Evolutionary conservation across 2,797 vertebrate genomes (phyloP).

Genomic region (Bucorvus abyssinicus): DNA sequence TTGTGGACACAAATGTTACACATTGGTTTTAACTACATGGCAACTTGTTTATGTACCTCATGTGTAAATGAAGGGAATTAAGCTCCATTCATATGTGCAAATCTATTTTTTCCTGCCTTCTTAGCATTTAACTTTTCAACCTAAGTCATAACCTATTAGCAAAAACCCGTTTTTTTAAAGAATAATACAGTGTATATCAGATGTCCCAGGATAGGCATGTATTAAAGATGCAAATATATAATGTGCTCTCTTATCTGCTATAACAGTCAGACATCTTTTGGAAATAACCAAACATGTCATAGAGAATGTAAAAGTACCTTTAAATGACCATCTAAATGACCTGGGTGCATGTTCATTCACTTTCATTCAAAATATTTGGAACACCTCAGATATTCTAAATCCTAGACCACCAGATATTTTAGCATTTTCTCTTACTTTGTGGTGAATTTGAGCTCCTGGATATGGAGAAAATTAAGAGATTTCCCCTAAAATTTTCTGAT

Average conservation of each 20-base stretch:
- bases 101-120: neutral
- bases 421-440: neutral
- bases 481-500: neutral
- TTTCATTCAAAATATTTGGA: neutral
- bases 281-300: neutral
- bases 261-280: neutral
- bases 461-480: neutral
- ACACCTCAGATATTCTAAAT: neutral
- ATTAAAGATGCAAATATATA: neutral
- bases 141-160: neutral
- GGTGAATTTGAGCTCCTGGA: neutral
- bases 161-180: neutral
- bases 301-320: neutral
- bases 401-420: neutral
- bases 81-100: neutral
- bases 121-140: neutral
- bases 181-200: neutral
- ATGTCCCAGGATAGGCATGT: neutral
- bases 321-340: neutral
- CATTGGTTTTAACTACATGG: neutral
- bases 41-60: neutral
- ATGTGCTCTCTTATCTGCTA: neutral
- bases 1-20: neutral
- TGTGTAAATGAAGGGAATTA: neutral
- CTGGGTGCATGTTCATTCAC: neutral